phyloP scores from a whole-genome alignment of 2,888 invertebrate genomes.

The Macaria notata region DNA sequence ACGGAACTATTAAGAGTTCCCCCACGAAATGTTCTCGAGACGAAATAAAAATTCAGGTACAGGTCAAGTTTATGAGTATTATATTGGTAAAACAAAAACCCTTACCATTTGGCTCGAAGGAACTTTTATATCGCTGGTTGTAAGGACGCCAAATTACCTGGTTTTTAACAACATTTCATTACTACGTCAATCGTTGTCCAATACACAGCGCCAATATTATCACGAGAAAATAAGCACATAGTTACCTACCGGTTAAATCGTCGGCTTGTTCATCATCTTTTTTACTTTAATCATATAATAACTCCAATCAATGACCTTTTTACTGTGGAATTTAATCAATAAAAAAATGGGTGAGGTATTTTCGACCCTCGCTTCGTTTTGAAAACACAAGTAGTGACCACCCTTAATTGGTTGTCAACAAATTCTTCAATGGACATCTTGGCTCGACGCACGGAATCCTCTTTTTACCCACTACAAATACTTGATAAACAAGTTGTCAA shows the following conservation, averaged over 20 bases:
- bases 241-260: constrained; percentile 32
- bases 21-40: too few species aligned
- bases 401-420: constrained; percentile 76
- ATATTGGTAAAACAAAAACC: too few species aligned
- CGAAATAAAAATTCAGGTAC: too few species aligned
- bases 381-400: constrained; percentile 42
- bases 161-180: constrained; percentile 4
- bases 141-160: too few species aligned
- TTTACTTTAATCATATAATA: constrained; percentile 36
- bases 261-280: constrained; percentile 32
- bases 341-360: constrained; percentile 43
- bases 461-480: constrained; percentile 61
- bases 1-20: background rate
- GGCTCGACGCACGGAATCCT: constrained; percentile 59
- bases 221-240: constrained; percentile 20
- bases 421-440: constrained; percentile 71
- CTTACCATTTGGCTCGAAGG: too few species aligned
- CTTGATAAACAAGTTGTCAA: constrained; percentile 67
- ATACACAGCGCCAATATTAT: constrained; percentile 20
- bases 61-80: too few species aligned
- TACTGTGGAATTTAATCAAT: constrained; percentile 37
- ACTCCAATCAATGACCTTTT: constrained; percentile 36
- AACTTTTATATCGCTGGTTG: too few species aligned
- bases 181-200: constrained; percentile 9
- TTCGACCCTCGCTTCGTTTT: constrained; percentile 42